Evolutionary conservation across 2,797 vertebrate species (phyloP), one percentile per base, ranked within the genome.

Genomic region (Platalea minor): DNA sequence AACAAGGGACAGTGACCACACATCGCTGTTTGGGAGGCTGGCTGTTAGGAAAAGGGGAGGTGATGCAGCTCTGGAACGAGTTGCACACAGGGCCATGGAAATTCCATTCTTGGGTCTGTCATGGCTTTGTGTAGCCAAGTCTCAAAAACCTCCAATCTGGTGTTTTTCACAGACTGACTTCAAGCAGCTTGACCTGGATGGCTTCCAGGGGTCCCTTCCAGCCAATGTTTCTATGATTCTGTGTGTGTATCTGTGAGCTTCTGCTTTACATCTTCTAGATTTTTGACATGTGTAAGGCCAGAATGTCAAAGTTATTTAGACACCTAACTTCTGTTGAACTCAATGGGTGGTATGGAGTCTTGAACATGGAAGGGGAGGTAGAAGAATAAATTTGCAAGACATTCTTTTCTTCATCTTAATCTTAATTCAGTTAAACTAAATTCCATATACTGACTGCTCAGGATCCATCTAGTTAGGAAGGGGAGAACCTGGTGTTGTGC

Each of bases 291-390:
- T 26, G 13, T 72, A 82, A 93, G 74, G 50, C 41, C 65, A 86
- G n/a, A 79, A 92, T 75, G 65, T 89, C 61, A 75, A 78, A 86
- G 31, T 46, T 92, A 87, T 87, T 91, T 91, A 89, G 77, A 87
- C 73, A 7, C 35, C 24, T 92, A 84, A 69, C 16, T 92, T 91
- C 70, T 39, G 16, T 39, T 78, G 37, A 87, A 33, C 50, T 68
- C 35, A 89, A 1, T 77, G 79, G 54, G 57, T 65, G 69, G 23
- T 41, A 41, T 8, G 23, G 12, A 88, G 19, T 7, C 26, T 60
- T 67, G 29, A 65, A 51, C 5, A 2, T 67, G 31, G 31, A 67
- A 76, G 17, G 24, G 9, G 13, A 69, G 19, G 9, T 25, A 50
- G 54, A 85, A 79, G 10, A 94, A 59, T 17, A 88, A 48, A 68